A percentile compares a stretch with the other conserved stretches of the same genome.
These are phyloP conservation scores for Galeruca laticollis DNA, from an alignment of 2,888 invertebrate species.

Conservation along the genomic window DNA sequence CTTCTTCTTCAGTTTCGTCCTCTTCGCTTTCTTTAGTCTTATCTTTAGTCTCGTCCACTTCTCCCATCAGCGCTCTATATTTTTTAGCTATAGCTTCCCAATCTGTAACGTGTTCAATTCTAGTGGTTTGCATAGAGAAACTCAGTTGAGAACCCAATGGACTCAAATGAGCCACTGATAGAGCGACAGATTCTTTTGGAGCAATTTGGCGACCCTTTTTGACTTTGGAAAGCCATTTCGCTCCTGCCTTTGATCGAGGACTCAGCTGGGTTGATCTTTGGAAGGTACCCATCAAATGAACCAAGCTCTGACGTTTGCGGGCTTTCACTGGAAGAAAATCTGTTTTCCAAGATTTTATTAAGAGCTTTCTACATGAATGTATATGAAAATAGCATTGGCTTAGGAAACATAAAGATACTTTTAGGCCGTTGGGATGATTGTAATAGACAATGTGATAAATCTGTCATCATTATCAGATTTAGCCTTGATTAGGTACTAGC, in stretches of 20 bases:
- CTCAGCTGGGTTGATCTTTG: slow-evolving; percentile 78
- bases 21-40: slow-evolving; percentile 60
- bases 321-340: slow-evolving; percentile 60
- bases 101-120: slow-evolving; percentile 91
- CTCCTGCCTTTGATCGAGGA: slow-evolving; percentile 87
- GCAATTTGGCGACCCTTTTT: slow-evolving; percentile 82
- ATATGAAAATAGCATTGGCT: slow-evolving; percentile 25
- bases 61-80: slow-evolving; percentile 81
- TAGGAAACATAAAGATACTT: slow-evolving; percentile 3
- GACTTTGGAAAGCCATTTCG: slow-evolving; percentile 90
- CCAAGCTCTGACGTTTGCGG: slow-evolving; percentile 79
- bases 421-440: too few relatives aligned
- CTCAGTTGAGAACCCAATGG: slow-evolving; percentile 88
- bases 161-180: slow-evolving; percentile 85
- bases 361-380: slow-evolving; percentile 30
- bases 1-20: slow-evolving; percentile 60
- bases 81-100: slow-evolving; percentile 93
- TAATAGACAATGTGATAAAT: too few relatives aligned
- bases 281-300: slow-evolving; percentile 84
- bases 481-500: too few relatives aligned
- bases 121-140: slow-evolving; percentile 79
- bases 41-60: slow-evolving; percentile 70
- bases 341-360: slow-evolving; percentile 43
- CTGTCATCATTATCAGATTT: too few relatives aligned
- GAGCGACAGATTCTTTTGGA: slow-evolving; percentile 82